Percentiles rank a stretch among this genome's conserved stretches.
These are phyloP conservation scores for Pararge aegeria DNA, from an alignment of 1,140 invertebrate genomes.

Conservation along the genomic window DNA sequence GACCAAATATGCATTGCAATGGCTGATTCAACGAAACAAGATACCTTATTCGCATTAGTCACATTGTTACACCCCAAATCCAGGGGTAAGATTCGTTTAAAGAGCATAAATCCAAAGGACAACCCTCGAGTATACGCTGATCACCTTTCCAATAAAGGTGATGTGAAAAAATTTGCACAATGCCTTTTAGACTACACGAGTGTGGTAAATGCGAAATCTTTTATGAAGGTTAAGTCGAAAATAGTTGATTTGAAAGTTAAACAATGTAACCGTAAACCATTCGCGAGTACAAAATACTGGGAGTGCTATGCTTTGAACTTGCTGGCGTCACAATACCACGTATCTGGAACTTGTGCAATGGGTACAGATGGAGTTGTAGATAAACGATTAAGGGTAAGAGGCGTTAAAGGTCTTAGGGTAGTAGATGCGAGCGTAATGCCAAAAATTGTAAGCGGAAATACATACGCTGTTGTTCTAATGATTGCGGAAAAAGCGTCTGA, in stretches of 20 bases:
- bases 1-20: constrained; percentile 57
- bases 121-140: constrained; percentile 93
- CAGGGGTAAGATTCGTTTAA: constrained; percentile 86
- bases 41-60: constrained; percentile 88
- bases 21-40: constrained; percentile 82
- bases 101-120: constrained; percentile 89
- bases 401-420: constrained; percentile 73
- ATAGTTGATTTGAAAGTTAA: constrained; percentile 59
- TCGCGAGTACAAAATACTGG: constrained; percentile 84
- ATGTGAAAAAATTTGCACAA: constrained; percentile 87
- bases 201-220: constrained; percentile 78
- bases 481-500: constrained; percentile 85
- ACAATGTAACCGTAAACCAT: constrained; percentile 79
- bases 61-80: constrained; percentile 89
- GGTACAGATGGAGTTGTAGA: constrained; percentile 82
- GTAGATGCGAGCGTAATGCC: constrained; percentile 65
- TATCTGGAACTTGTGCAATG: constrained; percentile 82
- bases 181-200: constrained; percentile 84
- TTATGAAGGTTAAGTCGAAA: constrained; percentile 75
- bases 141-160: constrained; percentile 88
- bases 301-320: constrained; percentile 68
- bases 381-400: constrained; percentile 62
- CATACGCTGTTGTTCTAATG: constrained; percentile 76
- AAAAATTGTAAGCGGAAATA: constrained; percentile 49
- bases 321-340: constrained; percentile 56